Percentiles rank a stretch among this genome's conserved stretches.
Evolutionary conservation across 2,113 vertebrate species (phyloP).

Genomic region (Psammodynastes pulverulentus): DNA sequence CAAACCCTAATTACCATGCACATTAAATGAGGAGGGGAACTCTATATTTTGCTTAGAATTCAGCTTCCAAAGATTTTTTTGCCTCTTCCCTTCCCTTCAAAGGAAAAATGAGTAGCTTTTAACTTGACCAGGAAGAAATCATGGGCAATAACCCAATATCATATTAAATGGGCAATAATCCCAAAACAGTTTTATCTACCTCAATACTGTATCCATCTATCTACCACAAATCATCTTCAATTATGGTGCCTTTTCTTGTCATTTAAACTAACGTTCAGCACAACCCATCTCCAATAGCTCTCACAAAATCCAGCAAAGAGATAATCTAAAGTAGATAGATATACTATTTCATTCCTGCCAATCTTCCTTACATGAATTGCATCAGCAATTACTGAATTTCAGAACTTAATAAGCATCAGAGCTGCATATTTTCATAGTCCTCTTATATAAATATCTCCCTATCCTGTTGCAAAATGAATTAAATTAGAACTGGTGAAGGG

Average conservation of each 20-base stretch:
- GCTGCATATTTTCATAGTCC: neutral
- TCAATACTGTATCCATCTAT: neutral
- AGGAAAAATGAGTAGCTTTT: too few species aligned
- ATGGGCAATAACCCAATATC: too few species aligned
- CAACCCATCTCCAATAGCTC: neutral
- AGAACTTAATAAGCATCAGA: neutral
- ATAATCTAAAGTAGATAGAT: neutral
- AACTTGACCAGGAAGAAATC: too few species aligned
- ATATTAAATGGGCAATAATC: neutral
- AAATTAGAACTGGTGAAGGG: neutral
- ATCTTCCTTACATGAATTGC: neutral
- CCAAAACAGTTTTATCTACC: neutral
- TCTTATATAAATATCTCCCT: neutral
- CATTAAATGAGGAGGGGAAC: too few species aligned
- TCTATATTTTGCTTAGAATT: too few species aligned
- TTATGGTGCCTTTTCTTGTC: neutral
- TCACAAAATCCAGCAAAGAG: neutral
- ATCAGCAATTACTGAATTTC: neutral
- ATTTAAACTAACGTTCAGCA: neutral
- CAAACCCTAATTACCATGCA: too few species aligned
- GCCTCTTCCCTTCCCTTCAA: too few species aligned
- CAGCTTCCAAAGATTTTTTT: too few species aligned
- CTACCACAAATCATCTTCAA: neutral
- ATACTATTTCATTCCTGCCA: neutral
- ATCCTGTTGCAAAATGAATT: neutral